phyloP scores from a whole-genome alignment of 2,113 vertebrate species.

The Brachyistius frenatus region DNA sequence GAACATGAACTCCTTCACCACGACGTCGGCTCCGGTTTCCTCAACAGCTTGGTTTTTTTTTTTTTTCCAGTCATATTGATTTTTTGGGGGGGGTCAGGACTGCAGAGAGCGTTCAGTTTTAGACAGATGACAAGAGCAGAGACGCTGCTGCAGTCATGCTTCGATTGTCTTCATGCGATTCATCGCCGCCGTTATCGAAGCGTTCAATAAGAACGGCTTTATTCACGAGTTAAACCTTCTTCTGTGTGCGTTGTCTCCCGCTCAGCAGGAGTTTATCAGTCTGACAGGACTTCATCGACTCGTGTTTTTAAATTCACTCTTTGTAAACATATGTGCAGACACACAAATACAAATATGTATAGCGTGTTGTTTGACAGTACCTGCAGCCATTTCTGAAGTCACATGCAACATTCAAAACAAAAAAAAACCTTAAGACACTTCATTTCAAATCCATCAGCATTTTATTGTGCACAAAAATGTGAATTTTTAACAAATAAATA shows the following conservation, averaged over 20 bases:
- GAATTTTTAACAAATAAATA: constrained; percentile 77
- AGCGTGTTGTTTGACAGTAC: neutral
- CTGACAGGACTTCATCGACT: constrained; percentile 2
- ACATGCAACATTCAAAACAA: neutral
- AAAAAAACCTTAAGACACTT: constrained; percentile 22
- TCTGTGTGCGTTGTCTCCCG: constrained; percentile 29
- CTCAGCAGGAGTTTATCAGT: neutral
- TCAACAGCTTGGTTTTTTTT: neutral
- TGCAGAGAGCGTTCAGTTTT: neutral
- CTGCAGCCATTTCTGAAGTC: neutral
- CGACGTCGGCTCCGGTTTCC: neutral
- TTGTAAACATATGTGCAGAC: neutral
- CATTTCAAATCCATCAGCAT: constrained; percentile 35
- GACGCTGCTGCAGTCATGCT: neutral
- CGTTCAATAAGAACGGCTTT: neutral
- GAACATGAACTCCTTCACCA: neutral
- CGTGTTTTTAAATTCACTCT: no score
- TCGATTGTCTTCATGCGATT: constrained; percentile 20
- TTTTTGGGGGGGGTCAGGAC: no score
- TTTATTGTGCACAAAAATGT: constrained; percentile 76
- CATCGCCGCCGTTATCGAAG: neutral
- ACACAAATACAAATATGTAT: neutral
- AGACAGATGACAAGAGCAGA: neutral
- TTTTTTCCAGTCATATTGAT: neutral
- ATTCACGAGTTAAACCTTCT: neutral